Base-by-base conservation (phyloP, 1,140 invertebrate genomes). In the Trichonephila clavipes region DNA sequence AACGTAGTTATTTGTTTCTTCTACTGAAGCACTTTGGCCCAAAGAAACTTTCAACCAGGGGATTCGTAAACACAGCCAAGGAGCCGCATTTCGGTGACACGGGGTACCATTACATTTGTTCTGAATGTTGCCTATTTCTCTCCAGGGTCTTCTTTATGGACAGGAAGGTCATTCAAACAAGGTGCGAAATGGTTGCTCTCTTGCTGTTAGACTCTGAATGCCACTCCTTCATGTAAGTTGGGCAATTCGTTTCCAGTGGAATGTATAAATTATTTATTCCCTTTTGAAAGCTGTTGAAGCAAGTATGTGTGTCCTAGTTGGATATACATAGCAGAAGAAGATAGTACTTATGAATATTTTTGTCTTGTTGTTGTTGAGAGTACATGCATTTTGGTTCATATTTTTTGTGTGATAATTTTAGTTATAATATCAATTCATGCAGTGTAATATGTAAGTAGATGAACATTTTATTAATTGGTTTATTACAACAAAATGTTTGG, bases 81-180 rank as follows among this genome's bases (percentile, higher is more conserved):
- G 16, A 28, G 40, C 86, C 5, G 51, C 61, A 51, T 51, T 51
- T 51, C 34, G 51, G 51, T 51, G 51, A 51, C 51, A 4, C 61
- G 34, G 61, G 18, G 10, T 21, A 64, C 61, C 85, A 88, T 88
- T 88, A 88, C 86, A 88, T 88, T 64, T 66, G 61, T 28, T 64
- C 61, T 64, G 59, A 88, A 66, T 62, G 59, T 88, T 88, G 58
- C 86, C 86, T 40, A 88, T 88, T 88, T 34, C 59, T 88, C 86
- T 88, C 86, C 19, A 6, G 86, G 61, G 85, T 40, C 86, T 19
- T 88, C 59, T 88, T 88, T 64, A 62, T 64, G 86, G 86, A 64
- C 86, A 62, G 16, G 18, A 34, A 21, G 61, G 61, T 66, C 86
- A 64, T 88, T 88, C 61, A 18, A 34, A 40, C 16, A 88, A 88